phyloP scores from a whole-genome alignment of 2,113 vertebrate genomes.

The Pitta sordida region DNA sequence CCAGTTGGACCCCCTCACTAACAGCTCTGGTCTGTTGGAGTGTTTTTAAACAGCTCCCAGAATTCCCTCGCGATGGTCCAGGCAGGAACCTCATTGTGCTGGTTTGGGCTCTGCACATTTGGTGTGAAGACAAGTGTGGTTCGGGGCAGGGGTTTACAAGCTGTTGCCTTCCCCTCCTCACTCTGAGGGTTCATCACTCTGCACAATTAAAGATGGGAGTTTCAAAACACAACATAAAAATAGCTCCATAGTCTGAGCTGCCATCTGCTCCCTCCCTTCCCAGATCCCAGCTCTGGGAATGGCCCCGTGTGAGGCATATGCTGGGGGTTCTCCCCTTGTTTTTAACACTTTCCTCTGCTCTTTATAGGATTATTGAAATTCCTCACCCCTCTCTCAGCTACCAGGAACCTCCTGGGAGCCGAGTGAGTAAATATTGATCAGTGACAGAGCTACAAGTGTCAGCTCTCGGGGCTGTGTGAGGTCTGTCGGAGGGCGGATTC shows the following conservation, averaged over 20 bases:
- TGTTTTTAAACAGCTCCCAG: background rate
- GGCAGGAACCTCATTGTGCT: background rate
- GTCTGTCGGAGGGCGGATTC: background rate
- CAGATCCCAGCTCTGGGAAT: background rate
- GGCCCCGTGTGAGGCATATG: rapidly evolving
- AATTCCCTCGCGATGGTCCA: rapidly evolving
- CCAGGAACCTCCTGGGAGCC: background rate
- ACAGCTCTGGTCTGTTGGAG: background rate
- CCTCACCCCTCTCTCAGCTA: slow-evolving; percentile 39
- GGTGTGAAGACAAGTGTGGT: background rate
- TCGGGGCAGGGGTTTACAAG: background rate
- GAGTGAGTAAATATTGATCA: background rate
- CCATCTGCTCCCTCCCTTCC: background rate
- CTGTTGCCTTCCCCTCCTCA: background rate
- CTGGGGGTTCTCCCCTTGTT: background rate
- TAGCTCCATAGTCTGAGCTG: background rate
- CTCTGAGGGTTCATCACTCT: background rate
- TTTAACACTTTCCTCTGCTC: background rate
- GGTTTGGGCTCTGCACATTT: background rate
- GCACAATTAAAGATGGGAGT: background rate
- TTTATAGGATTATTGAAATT: slow-evolving; percentile 2
- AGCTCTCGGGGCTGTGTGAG: background rate
- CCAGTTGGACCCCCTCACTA: background rate
- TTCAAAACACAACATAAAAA: background rate
- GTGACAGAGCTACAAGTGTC: background rate